Percentiles rank a stretch among this genome's conserved stretches.
Evolutionary conservation across 2,888 invertebrate species (phyloP).

Genomic region (Seladonia tumulorum): DNA sequence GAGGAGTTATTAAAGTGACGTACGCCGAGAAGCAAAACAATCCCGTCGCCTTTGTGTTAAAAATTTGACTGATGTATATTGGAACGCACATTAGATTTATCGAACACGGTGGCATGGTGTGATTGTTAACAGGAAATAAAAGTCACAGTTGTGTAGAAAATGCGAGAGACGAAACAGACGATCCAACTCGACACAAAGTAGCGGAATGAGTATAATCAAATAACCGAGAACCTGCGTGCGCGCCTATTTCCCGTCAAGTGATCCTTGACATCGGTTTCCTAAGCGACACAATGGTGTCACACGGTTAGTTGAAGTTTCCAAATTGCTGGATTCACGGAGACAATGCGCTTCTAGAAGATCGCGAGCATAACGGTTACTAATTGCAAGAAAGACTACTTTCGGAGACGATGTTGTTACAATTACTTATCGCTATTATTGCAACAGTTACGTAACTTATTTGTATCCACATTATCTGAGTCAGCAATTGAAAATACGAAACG

Average conservation of each 20-base stretch:
- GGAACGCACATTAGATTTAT: no score
- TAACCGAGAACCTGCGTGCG: slow-evolving; percentile 16
- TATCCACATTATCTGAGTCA: background rate
- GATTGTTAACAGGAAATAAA: no score
- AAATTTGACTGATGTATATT: no score
- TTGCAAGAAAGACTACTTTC: background rate
- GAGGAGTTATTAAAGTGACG: slow-evolving; percentile 17
- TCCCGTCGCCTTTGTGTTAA: no score
- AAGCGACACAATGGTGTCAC: slow-evolving; percentile 27
- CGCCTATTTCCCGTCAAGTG: no score
- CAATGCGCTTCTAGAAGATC: background rate
- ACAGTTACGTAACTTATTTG: background rate
- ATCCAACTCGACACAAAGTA: background rate
- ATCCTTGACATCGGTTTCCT: background rate
- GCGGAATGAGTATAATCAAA: slow-evolving; percentile 58
- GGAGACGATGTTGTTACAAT: background rate
- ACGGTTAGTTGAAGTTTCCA: background rate
- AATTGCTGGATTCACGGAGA: background rate
- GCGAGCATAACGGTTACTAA: background rate
- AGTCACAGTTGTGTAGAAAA: no score
- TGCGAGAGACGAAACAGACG: no score
- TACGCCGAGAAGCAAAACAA: background rate
- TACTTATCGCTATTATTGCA: background rate
- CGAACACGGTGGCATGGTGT: no score
- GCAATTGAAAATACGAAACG: background rate